These are phyloP conservation scores for Hemibagrus guttatus DNA, from an alignment of 2,797 vertebrate genomes.

Conservation along the genomic window DNA sequence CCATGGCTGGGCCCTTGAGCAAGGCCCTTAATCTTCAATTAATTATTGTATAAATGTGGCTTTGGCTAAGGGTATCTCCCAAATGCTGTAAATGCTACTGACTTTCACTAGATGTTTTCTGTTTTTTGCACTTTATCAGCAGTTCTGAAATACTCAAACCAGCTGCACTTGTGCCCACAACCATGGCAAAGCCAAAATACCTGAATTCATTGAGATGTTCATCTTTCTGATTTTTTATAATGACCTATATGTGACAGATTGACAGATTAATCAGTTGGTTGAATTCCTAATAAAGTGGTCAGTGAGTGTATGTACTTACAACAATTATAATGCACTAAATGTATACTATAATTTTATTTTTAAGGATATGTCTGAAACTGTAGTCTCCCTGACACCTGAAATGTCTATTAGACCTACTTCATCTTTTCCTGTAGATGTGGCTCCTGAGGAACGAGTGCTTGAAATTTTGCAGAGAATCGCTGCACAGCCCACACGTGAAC, in stretches of 20 bases:
- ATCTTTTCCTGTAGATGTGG: conserved; percentile 43
- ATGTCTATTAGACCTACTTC: background rate
- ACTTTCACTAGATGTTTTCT: background rate
- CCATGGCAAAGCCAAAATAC: background rate
- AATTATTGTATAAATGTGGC: too few relatives aligned
- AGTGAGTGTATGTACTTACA: background rate
- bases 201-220: background rate
- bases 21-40: too few relatives aligned
- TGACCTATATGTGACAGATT: background rate
- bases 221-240: background rate
- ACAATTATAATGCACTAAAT: background rate
- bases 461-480: conserved; percentile 54
- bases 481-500: background rate
- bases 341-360: background rate
- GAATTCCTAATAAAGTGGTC: background rate
- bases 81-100: background rate
- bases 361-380: background rate
- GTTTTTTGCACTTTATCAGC: background rate
- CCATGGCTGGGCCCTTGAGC: too few relatives aligned
- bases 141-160: background rate
- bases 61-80: too few relatives aligned
- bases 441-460: conserved; percentile 52
- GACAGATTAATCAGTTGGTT: background rate
- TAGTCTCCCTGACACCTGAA: background rate
- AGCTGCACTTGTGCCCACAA: background rate